These are phyloP conservation scores for Platycheirus rosarum DNA, from an alignment of 2,888 invertebrate genomes.

Conservation along the genomic window DNA sequence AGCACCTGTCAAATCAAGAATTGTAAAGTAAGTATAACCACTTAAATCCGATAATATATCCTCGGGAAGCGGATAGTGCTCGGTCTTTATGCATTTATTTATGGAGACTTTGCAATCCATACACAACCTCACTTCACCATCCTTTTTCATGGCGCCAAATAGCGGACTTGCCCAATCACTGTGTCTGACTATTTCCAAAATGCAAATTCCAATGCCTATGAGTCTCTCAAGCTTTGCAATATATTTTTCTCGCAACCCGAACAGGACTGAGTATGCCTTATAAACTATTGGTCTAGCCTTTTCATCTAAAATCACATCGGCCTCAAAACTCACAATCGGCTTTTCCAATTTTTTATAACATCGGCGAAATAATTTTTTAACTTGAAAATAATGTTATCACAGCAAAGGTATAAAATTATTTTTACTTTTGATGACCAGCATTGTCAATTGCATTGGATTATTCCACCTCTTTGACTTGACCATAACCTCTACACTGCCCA, in stretches of 20 bases:
- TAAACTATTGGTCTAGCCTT: constrained; percentile 34
- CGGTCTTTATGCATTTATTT: constrained; percentile 28
- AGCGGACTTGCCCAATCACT: constrained; percentile 23
- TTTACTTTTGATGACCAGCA: constrained; percentile 15
- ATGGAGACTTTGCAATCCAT: constrained; percentile 36
- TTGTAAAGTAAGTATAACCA: background rate
- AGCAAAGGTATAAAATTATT: constrained; percentile 24
- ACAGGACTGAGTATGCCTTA: constrained; percentile 22
- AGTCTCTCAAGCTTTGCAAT: constrained; percentile 12
- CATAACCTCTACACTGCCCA: constrained; percentile 30
- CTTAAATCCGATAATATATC: constrained; percentile 29
- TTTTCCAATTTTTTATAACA: constrained; percentile 40
- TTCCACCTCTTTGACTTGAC: constrained; percentile 12
- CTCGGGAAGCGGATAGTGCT: constrained; percentile 27
- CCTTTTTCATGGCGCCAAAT: constrained; percentile 19
- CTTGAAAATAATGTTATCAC: constrained; percentile 1
- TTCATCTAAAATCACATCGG: constrained; percentile 27
- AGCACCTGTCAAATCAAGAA: no score
- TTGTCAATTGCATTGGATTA: constrained; percentile 4
- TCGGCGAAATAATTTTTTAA: constrained; percentile 14
- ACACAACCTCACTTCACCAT: constrained; percentile 22
- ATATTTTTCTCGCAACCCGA: constrained; percentile 19
- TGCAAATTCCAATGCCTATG: constrained; percentile 18
- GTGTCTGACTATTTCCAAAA: constrained; percentile 33
- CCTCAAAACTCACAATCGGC: constrained; percentile 30